Evolutionary conservation across 2,888 invertebrate genomes (phyloP), one percentile per base, ranked within the genome.

Genomic region (Sarcophaga subvicina): DNA sequence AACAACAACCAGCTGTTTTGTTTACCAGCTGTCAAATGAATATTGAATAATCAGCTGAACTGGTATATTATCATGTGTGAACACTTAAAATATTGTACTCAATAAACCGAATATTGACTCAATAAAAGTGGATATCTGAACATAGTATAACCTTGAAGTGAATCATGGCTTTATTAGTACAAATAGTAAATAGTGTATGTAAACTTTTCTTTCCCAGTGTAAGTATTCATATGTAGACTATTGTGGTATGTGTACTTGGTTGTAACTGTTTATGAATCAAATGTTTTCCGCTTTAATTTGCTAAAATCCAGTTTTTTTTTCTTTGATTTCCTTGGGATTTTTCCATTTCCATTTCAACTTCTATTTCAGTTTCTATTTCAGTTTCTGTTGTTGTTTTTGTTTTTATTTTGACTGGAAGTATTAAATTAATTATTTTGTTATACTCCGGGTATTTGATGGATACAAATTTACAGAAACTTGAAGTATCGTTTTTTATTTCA

Each of bases 401-500:
- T 63, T 54, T 54, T 54, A 54, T 54, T 54, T 54, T 54, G 54
- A 54, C 14, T 54, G 54, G 54, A 59, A 49, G 63, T 27, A 37
- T 72, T 72, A 54, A 54, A 54, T 54, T 79, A 37, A 75, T 82
- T 75, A 66, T 67, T 80, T 83, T 62, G 66, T 70, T 75, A 20
- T 72, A 76, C 69, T 75, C 25, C 62, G 76, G 54, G 70, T 76
- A 79, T 81, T 80, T 71, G 78, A 71, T 27, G 73, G 71, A 75
- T 80, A 70, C 47, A 66, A 71, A 70, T 84, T 71, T 76, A 49
- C 59, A 80, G 76, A 66, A 27, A 60, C 60, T 70, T 67, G 47
- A 77, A 76, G 71, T 72, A 25, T 54, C 54, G 12, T 76, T 66
- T 85, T 76, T 49, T 85, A 72, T 80, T 80, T 62, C 76, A 76